A percentile compares a stretch with the other conserved stretches of the same genome.
Conservation (phyloP, 1,140 invertebrate species). For the Diorhabda elongata region DNA sequence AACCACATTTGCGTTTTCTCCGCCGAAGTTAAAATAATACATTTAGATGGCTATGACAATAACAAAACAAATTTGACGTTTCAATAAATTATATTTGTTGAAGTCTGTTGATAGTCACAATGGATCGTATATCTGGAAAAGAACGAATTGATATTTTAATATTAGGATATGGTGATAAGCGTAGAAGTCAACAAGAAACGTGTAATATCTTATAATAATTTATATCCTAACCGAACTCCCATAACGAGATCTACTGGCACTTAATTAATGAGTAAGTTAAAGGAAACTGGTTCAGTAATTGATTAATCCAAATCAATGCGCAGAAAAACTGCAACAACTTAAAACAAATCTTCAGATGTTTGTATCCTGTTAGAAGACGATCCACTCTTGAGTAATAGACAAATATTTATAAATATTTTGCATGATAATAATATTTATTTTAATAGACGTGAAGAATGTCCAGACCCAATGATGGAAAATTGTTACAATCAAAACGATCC, state of each 20-base stretch:
- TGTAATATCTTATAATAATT: background rate
- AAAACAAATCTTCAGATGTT: background rate
- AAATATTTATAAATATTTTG: too few relatives aligned
- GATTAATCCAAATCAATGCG: background rate
- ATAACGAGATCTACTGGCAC: background rate
- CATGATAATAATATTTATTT: too few relatives aligned
- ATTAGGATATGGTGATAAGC: background rate
- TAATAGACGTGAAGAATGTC: background rate
- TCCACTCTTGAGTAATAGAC: background rate
- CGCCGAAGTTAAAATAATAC: background rate
- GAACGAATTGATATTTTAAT: background rate
- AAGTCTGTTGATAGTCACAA: background rate
- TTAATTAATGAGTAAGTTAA: background rate
- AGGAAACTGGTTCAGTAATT: background rate
- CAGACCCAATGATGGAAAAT: background rate
- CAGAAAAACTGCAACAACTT: background rate
- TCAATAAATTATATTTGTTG: background rate
- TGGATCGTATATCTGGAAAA: background rate
- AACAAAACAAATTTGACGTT: background rate
- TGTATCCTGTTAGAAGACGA: background rate
- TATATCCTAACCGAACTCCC: background rate
- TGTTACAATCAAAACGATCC: background rate
- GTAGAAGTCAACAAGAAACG: background rate
- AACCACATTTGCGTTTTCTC: too few relatives aligned
- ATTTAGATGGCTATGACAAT: background rate